phyloP scores from a whole-genome alignment of 2,888 invertebrate genomes.

The Galerucella calmariensis region DNA sequence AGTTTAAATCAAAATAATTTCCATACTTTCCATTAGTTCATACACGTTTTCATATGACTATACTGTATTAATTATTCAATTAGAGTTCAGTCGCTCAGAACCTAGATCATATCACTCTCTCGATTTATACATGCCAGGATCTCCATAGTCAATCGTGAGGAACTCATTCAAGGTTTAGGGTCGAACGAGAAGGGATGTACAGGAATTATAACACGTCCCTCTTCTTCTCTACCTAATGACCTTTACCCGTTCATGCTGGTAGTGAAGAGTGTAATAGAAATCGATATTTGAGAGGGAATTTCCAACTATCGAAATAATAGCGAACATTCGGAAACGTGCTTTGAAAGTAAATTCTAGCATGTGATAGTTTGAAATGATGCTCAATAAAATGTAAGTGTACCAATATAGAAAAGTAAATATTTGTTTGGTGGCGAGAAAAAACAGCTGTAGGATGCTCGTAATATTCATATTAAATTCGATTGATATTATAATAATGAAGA shows the following conservation, averaged over 20 bases:
- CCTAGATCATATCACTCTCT: background rate
- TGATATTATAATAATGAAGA: too few relatives aligned
- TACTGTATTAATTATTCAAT: too few relatives aligned
- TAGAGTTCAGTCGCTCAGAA: too few relatives aligned
- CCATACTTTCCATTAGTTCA: too few relatives aligned
- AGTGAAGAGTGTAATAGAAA: constrained; percentile 9
- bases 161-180: background rate
- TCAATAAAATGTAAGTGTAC: constrained; percentile 6
- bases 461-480: background rate
- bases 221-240: constrained; percentile 13
- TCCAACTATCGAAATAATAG: constrained; percentile 13
- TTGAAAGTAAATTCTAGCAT: background rate
- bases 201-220: constrained; percentile 3
- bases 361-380: background rate
- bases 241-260: constrained; percentile 10
- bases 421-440: background rate
- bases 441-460: background rate
- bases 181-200: background rate
- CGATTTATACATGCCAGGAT: background rate
- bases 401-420: constrained; percentile 3
- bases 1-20: too few relatives aligned
- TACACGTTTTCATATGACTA: too few relatives aligned
- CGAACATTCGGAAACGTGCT: constrained; percentile 9
- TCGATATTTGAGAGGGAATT: constrained; percentile 9
- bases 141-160: background rate